Evolutionary conservation across 2,888 invertebrate genomes (phyloP).

Genomic region (Apoda limacodes): DNA sequence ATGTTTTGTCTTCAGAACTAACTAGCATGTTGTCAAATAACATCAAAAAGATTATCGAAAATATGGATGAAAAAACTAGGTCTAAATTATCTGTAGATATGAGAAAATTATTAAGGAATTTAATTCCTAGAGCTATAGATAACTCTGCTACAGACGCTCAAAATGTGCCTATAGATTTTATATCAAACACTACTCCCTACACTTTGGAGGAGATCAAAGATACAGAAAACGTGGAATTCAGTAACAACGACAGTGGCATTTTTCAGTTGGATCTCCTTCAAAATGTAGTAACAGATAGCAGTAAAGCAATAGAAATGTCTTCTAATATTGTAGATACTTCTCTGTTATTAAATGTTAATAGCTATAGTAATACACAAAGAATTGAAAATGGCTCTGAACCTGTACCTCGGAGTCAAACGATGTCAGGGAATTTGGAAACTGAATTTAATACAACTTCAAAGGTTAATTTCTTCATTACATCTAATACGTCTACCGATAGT

Average conservation of each 20-base stretch:
- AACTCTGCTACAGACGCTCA: slow-evolving; percentile 37
- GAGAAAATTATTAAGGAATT: slow-evolving; percentile 57
- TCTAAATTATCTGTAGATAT: slow-evolving; percentile 64
- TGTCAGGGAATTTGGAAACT: slow-evolving; percentile 19
- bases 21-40: slow-evolving; percentile 66
- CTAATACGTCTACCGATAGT: background rate
- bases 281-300: slow-evolving; percentile 32
- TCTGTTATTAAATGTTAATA: slow-evolving; percentile 45
- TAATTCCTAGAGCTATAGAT: slow-evolving; percentile 60
- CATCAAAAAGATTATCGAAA: slow-evolving; percentile 53
- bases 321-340: slow-evolving; percentile 24
- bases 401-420: slow-evolving; percentile 33
- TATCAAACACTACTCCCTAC: slow-evolving; percentile 57
- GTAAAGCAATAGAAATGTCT: slow-evolving; percentile 40
- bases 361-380: slow-evolving; percentile 24
- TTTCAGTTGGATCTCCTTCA: slow-evolving; percentile 51
- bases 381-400: slow-evolving; percentile 26
- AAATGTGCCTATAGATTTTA: slow-evolving; percentile 42
- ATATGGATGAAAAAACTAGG: slow-evolving; percentile 56
- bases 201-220: slow-evolving; percentile 62
- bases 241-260: background rate
- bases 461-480: background rate
- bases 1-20: slow-evolving; percentile 62
- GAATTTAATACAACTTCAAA: background rate
- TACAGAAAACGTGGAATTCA: slow-evolving; percentile 41